phyloP scores from a whole-genome alignment of 2,888 invertebrate species.

The Hyppa rectilinea region DNA sequence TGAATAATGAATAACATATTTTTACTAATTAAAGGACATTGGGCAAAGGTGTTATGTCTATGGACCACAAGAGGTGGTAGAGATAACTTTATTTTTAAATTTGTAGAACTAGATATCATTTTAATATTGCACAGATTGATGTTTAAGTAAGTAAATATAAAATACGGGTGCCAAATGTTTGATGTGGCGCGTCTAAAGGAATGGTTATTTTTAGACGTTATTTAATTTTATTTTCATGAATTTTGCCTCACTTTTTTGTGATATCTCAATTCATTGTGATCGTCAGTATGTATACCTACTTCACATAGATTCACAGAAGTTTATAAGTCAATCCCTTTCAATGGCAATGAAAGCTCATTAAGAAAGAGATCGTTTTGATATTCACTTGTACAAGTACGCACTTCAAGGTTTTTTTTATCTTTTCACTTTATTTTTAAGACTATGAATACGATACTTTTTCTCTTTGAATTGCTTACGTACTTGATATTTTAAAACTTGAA shows the following conservation, averaged over 20 bases:
- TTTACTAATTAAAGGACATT: conserved; percentile 1
- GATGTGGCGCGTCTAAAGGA: not conserved
- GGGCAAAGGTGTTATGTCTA: not conserved
- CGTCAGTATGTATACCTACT: not conserved
- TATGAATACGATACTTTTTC: conserved; percentile 4
- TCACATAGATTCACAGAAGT: not conserved
- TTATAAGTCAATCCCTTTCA: conserved; percentile 7
- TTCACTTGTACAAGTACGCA: conserved; percentile 32
- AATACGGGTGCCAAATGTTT: not conserved
- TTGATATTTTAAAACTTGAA: conserved; percentile 19
- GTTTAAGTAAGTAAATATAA: not conserved
- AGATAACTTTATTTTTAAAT: too few relatives aligned
- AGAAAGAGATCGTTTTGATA: conserved; percentile 36
- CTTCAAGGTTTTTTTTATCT: conserved; percentile 23
- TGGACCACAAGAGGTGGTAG: not conserved
- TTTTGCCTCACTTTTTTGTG: not conserved
- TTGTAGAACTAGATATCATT: not conserved
- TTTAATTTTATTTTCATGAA: not conserved
- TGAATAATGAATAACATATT: not conserved
- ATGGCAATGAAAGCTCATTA: conserved; percentile 31
- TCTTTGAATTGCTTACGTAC: conserved; percentile 19
- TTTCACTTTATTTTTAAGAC: conserved; percentile 20
- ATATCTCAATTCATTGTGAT: not conserved
- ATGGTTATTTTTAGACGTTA: not conserved
- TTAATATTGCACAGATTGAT: not conserved